phyloP scores from a whole-genome alignment of 2,888 invertebrate species.

The Epinotia nisella region DNA sequence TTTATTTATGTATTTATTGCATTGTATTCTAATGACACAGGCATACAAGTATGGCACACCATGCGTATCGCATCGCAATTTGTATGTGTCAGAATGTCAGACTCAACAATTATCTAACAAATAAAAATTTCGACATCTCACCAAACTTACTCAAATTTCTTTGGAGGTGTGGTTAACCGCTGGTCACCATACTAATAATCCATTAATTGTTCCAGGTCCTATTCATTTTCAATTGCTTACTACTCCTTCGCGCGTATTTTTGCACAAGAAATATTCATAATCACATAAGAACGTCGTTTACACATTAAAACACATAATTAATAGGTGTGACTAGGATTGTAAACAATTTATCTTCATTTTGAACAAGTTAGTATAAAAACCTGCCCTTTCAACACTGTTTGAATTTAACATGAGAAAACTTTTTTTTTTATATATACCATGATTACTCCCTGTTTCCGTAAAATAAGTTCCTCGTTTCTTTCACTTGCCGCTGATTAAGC shows the following conservation, averaged over 20 bases:
- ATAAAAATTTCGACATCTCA: too few species aligned
- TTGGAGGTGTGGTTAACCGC: too few species aligned
- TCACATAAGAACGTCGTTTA: slow-evolving; percentile 3
- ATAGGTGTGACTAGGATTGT: background rate
- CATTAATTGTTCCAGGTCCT: background rate
- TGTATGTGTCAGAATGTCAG: too few species aligned
- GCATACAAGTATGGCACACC: too few species aligned
- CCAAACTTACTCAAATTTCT: too few species aligned
- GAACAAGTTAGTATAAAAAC: slow-evolving; percentile 6
- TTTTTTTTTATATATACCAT: background rate
- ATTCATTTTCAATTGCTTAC: background rate
- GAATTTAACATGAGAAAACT: slow-evolving; percentile 3
- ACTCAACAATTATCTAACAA: background rate
- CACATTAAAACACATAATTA: slow-evolving; percentile 1
- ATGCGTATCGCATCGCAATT: too few species aligned
- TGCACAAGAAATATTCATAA: background rate
- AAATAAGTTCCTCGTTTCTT: slow-evolving; percentile 22
- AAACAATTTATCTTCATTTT: slow-evolving; percentile 20
- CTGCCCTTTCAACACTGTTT: slow-evolving; percentile 3
- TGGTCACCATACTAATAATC: background rate
- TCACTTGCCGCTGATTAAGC: slow-evolving; percentile 10
- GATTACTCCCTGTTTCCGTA: background rate
- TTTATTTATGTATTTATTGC: too few species aligned
- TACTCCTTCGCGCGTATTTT: background rate
- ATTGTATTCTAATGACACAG: too few species aligned